Evolutionary conservation across 2,113 vertebrate genomes (phyloP), one percentile per base, ranked within the genome.

Genomic region (Lathamus discolor): DNA sequence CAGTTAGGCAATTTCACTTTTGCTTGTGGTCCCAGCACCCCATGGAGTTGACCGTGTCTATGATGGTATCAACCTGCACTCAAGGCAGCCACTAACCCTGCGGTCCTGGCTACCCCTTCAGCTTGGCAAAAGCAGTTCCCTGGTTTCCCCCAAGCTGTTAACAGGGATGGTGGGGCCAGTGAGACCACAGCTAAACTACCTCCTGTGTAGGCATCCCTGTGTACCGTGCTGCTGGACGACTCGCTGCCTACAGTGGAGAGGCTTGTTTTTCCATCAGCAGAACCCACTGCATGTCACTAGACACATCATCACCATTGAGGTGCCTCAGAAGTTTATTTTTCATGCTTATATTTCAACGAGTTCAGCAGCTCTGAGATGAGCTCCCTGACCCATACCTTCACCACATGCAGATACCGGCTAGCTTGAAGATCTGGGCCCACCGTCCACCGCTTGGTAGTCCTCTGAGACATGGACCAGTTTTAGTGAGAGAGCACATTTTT

Each of bases 321-420:
- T 39, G 20, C 28, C 57, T 87, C 68, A 25, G 17, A 35, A 44
- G 33, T 33, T 54, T 35, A 35, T 75, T 33, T 92, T 72, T 64
- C 6, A 2, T 44, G 48, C 70, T 63, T 24, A 72, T 25, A 76
- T 80, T 76, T 55, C 74, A 63, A 31, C 4, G 43, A 79, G 22
- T 22, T 23, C 4, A 63, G 17, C 25, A 51, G 12, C 6, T 59
- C 33, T 83, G 57, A 86, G 25, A 29, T 6, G 27, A 72, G 14
- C 4, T 10, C 24, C 17, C 59, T 24, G 55, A 59, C 16, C 10
- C 12, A 13, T 24, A 28, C 22, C 51, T 72, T 39, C 11, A 6
- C 10, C 20, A 3, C 0, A 0, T 14, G 51, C 33, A 91, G 20
- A 17, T 9, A 18, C 2, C 4, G 25, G 22, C 10, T 86, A 55